Evolutionary conservation across 2,888 invertebrate species (phyloP), one percentile per base, ranked within the genome.

Genomic region (Synergus gifuensis): DNA sequence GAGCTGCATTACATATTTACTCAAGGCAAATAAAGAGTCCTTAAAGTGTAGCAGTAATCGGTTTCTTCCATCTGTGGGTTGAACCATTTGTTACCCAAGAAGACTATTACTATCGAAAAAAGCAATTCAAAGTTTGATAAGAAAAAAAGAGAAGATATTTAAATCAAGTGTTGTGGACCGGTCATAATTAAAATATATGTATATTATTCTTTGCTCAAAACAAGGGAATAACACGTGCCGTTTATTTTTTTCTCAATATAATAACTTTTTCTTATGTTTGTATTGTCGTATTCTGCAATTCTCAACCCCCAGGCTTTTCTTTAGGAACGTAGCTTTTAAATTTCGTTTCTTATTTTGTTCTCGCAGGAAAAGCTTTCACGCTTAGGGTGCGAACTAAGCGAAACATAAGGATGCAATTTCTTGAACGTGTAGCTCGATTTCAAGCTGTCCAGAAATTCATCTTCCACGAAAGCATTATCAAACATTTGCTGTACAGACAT

Each of bases 1-100:
- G 73, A 49, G 28, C 73, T 73, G 73, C 73, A 73, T 73, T 73
- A 73, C 73, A 73, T 73, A 73, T 73, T 73, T 73, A 73, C 54
- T 28, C 49, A 11, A 73, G 73, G 73, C 73, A 73, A 73, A 73
- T 73, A 73, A 73, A 73, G 49, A 54, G n/a, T 73, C 73, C 73
- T 73, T 54, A 73, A 73, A 73, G 49, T 73, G 36, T 54, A 54
- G 28, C 49, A 73, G 49, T 73, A 73, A 73, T 73, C 73, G 54
- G 49, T 73, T 36, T 54, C 49, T 36, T 36, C 49, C 73, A 73
- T 73, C 73, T 54, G 49, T 36, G 49, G 36, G 14, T 54, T 54
- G 14, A 69, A 46, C 49, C 22, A 73, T 73, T 73, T 60, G 22
- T 22, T 60, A 60, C 60, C 22, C 18, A 12, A 60, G 22, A 11